Conservation (phyloP, 2,888 invertebrate species). For the Drosophila pseudotakahashii region DNA sequence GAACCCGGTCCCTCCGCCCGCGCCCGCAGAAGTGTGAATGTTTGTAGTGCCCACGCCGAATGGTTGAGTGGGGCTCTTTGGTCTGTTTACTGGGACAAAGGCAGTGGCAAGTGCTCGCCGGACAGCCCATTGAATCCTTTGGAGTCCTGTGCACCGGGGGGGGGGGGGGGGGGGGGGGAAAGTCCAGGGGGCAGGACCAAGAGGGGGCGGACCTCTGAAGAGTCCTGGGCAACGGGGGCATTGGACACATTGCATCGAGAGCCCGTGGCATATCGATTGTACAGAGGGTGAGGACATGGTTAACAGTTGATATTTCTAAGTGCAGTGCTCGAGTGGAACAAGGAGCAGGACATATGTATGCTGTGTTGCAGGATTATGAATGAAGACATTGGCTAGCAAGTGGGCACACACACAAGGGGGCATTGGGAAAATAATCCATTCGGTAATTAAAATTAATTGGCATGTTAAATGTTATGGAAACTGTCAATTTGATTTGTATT, state of each 20-base stretch:
- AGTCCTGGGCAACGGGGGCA: constrained; percentile 41
- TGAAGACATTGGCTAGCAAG: constrained; percentile 6
- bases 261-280: constrained; percentile 38
- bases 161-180: no score
- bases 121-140: constrained; percentile 66
- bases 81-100: constrained; percentile 73
- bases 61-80: constrained; percentile 51
- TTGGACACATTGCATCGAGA: constrained; percentile 49
- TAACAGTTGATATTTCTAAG: constrained; percentile 38
- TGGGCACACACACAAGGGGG: neutral
- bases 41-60: constrained; percentile 49
- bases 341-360: constrained; percentile 7
- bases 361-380: constrained; percentile 21
- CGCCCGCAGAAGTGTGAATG: constrained; percentile 45
- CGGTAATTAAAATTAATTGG: neutral
- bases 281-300: constrained; percentile 13
- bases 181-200: constrained; percentile 10
- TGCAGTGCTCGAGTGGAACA: constrained; percentile 20
- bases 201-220: constrained; percentile 30
- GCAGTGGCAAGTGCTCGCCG: constrained; percentile 68
- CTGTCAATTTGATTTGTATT: neutral
- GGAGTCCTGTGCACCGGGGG: constrained; percentile 48
- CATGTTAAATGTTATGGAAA: neutral
- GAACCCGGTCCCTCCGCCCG: neutral
- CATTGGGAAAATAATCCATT: neutral